Percentiles rank a stretch among this genome's conserved stretches.
These are phyloP conservation scores for Macropodus opercularis DNA, from an alignment of 2,797 vertebrate genomes.

Conservation along the genomic window DNA sequence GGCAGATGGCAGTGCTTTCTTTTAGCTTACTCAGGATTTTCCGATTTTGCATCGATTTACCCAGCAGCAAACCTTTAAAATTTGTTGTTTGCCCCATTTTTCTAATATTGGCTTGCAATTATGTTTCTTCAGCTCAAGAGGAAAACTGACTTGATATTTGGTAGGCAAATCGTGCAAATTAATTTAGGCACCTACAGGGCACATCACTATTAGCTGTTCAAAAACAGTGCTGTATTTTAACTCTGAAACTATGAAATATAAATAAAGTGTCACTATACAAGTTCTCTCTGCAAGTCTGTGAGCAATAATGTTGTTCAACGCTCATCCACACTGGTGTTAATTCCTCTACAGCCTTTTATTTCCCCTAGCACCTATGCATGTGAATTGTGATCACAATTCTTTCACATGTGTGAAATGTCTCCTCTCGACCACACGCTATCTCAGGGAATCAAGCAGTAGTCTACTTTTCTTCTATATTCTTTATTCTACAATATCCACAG, in stretches of 20 bases:
- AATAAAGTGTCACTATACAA: neutral
- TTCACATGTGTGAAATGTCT: constrained; percentile 8
- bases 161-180: constrained; percentile 38
- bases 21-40: constrained; percentile 33
- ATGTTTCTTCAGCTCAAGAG: constrained; percentile 64
- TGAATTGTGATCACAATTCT: no score
- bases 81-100: constrained; percentile 25
- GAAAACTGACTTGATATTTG: constrained; percentile 39
- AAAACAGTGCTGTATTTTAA: neutral
- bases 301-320: constrained; percentile 8
- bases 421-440: constrained; percentile 16
- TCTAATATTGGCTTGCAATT: constrained; percentile 53
- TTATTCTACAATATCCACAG: constrained; percentile 11
- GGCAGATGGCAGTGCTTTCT: constrained; percentile 66
- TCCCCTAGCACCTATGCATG: constrained; percentile 19
- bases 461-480: constrained; percentile 4
- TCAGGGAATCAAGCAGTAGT: constrained; percentile 26
- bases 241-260: neutral
- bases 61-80: constrained; percentile 29
- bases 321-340: constrained; percentile 40
- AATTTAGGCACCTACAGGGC: constrained; percentile 60
- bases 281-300: neutral
- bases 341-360: constrained; percentile 39
- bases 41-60: constrained; percentile 37
- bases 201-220: constrained; percentile 55